A percentile compares a stretch with the other conserved stretches of the same genome.
These are phyloP conservation scores for Okamejei kenojei DNA, from an alignment of 2,797 vertebrate species.

Conservation along the genomic window DNA sequence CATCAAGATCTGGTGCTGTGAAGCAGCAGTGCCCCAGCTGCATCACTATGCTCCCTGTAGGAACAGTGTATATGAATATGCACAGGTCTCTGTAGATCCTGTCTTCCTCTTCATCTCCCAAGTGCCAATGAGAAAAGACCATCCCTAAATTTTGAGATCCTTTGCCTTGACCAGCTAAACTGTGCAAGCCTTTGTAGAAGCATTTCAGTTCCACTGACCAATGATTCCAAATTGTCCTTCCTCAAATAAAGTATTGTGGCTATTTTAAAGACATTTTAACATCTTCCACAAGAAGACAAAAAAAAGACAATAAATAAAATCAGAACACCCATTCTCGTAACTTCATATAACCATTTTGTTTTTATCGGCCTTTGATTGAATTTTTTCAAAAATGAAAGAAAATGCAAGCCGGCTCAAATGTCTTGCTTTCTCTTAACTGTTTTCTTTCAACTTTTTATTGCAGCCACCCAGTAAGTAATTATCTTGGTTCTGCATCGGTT, in stretches of 20 bases:
- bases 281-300: not conserved
- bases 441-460: slow-evolving; percentile 28
- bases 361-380: not conserved
- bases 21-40: too few relatives aligned
- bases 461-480: not conserved
- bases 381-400: not conserved
- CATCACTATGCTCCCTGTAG: not conserved
- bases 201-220: not conserved
- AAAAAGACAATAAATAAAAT: not conserved
- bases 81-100: not conserved
- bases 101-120: not conserved
- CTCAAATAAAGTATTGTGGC: not conserved
- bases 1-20: too few relatives aligned
- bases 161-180: not conserved
- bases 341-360: not conserved
- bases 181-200: not conserved
- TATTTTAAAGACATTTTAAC: not conserved
- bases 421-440: not conserved
- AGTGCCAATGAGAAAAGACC: not conserved
- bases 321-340: not conserved
- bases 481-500: not conserved
- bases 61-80: not conserved
- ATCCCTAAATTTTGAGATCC: not conserved
- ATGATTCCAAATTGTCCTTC: not conserved
- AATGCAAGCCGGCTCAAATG: not conserved